Evolutionary conservation across 2,888 invertebrate genomes (phyloP).

Genomic region (Branchinecta sandiegonensis): DNA sequence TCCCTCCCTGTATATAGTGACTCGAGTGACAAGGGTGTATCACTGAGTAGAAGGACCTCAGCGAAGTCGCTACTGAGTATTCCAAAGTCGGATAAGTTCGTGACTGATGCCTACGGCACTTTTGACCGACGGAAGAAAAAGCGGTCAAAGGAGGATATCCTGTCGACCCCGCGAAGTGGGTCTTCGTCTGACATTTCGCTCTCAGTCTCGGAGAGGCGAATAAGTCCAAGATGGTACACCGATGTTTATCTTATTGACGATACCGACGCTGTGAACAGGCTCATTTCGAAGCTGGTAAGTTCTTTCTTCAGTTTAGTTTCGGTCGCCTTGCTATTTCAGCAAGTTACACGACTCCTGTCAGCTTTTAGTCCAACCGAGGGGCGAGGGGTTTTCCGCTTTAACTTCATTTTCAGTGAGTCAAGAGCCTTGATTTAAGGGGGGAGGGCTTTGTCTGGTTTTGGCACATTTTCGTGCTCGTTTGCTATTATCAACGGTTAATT

Average conservation of each 20-base stretch:
- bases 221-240: background rate
- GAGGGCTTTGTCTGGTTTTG: no score
- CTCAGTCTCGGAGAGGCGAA: no score
- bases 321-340: no score
- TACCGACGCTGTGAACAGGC: background rate
- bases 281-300: conserved; percentile 3
- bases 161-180: background rate
- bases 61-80: conserved; percentile 3
- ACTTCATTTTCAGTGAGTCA: no score
- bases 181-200: no score
- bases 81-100: background rate
- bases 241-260: conserved; percentile 4
- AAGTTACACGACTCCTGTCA: no score
- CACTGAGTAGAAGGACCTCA: background rate
- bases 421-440: no score
- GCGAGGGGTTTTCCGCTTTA: no score
- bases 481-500: no score
- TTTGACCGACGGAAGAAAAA: conserved; percentile 7
- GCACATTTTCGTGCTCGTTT: no score
- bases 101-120: conserved; percentile 4
- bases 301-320: background rate
- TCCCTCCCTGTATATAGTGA: no score
- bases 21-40: background rate
- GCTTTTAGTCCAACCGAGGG: no score
- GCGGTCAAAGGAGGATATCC: background rate